Evolutionary conservation across 2,797 vertebrate genomes (phyloP), one percentile per base, ranked within the genome.

Genomic region (Fistularia tabacaria): DNA sequence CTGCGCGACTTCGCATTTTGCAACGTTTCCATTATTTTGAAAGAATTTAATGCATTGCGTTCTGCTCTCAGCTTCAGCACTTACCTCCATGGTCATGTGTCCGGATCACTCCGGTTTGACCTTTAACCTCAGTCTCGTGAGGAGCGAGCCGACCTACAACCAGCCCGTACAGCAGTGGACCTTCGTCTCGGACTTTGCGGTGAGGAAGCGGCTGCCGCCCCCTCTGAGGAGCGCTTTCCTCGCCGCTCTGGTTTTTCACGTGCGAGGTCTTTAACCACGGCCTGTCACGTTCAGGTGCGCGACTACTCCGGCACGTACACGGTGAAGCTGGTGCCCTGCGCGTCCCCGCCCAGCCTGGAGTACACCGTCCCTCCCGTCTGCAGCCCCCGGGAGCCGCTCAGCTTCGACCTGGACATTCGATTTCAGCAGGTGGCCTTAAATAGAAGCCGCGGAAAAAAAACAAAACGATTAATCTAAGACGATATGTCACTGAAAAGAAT

Each of bases 301-400:
- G 96, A 99, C 83, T 99, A 99, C 68, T 97, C 96, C 0, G 96
- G 96, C n/a, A 91, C 87, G 0, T 99, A 97, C 75, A 94, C 88
- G 0, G 89, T 98, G 57, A 98, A 93, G 76, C 85, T 99, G 69
- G 57, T 97, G 38, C 90, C 96, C 0, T 99, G 96, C 49, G 92
- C 91, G 0, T 82, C 93, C 1, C 77, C 91, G 25, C 74, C 91
- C 0, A 88, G 79, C 49, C 88, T 94, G 63, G 93, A 94, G 60
- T 96, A 92, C 82, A 91, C 69, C 57, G 78, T 95, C 14, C 95
- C 93, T 0, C 87, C 93, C 6, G 86, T 93, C 62, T 99, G 96
- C 82, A 95, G 84, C 70, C 96, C 96, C 7, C 88, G 92, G 71
- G 94, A 98, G 43, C 91, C 94, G 0, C 80, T 98, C 39, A 91